Evolutionary conservation across 2,888 invertebrate species (phyloP), one percentile per base, ranked within the genome.

Genomic region (Dasysyrphus albostriatus): DNA sequence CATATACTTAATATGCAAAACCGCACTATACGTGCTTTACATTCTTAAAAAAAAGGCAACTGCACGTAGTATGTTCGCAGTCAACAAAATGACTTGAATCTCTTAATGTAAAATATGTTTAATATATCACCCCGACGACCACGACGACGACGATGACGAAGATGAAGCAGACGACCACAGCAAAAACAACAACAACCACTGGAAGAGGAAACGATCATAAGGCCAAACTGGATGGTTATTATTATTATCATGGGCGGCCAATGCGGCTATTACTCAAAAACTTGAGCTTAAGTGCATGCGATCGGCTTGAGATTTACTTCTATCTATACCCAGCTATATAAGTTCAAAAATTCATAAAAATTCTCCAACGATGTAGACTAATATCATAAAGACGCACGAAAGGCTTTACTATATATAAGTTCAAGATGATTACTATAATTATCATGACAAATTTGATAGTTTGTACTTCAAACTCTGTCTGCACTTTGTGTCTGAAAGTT

Each of bases 81-180:
- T 19, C 74, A 72, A 29, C 65, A 70, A 83, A 87, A 87, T 87
- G 87, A 78, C 82, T 83, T 79, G 87, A 70, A 87, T 87, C 78
- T 87, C 83, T 83, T 87, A 87, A 87, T 87, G 87, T 83, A 87
- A 87, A 87, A 83, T 82, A 87, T 75, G 78, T 87, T 87, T 87
- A 87, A 87, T 87, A 87, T 87, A 87, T 87, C 87, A 87, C 87
- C 87, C 83, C 14, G 37, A 37, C 49, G 67, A 63, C n/a, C n/a
- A n/a, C 34, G 77, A 82, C 56, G 74, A 79, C 65, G 49, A 34
- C 7, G 67, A 72, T 44, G 72, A 83, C 59, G 63, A 83, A 63
- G 9, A 56, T 1, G 56, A 3, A 74, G 75, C 32, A 44, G 63
- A 72, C 39, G 8, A 56, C 39, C 7, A 72, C n/a, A n/a, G 54